A percentile compares a stretch with the other conserved stretches of the same genome.
Evolutionary conservation across 2,797 vertebrate species (phyloP).

Genomic region (Pseudopleuronectes americanus): DNA sequence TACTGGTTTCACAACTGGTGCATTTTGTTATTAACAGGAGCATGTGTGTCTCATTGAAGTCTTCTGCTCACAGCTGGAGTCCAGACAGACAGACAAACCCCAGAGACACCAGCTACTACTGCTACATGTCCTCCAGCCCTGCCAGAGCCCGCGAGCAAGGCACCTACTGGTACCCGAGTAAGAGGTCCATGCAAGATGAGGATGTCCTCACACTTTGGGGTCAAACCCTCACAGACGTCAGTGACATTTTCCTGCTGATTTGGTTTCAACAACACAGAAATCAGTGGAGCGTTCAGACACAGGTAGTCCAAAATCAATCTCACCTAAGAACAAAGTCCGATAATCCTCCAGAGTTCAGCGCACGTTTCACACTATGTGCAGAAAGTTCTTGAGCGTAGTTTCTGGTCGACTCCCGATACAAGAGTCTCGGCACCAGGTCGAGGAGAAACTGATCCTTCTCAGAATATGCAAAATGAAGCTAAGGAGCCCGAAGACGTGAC

Average conservation of each 20-base stretch:
- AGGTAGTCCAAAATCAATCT: too few relatives aligned
- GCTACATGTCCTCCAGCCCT: not conserved
- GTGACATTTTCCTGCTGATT: too few relatives aligned
- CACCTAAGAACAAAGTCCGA: too few relatives aligned
- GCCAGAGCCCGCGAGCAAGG: constrained; percentile 7
- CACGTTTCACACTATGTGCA: too few relatives aligned
- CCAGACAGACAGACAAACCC: constrained; percentile 27
- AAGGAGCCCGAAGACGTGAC: too few relatives aligned
- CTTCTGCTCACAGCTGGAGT: constrained; percentile 50
- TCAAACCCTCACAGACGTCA: too few relatives aligned
- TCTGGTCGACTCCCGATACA: not conserved
- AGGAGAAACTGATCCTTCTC: not conserved
- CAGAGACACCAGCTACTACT: not conserved
- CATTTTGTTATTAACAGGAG: too few relatives aligned
- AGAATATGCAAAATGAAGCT: not conserved
- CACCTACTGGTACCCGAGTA: not conserved
- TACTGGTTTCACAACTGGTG: not conserved
- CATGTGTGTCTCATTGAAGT: not conserved
- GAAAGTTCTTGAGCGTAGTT: not conserved
- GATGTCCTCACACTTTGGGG: too few relatives aligned
- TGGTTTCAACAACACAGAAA: too few relatives aligned
- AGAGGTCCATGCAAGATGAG: not conserved
- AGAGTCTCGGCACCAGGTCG: not conserved
- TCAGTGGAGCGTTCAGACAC: too few relatives aligned
- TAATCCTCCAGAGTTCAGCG: too few relatives aligned